Evolutionary conservation across 1,140 invertebrate species (phyloP).

Genomic region (Globodera ellingtonae): DNA sequence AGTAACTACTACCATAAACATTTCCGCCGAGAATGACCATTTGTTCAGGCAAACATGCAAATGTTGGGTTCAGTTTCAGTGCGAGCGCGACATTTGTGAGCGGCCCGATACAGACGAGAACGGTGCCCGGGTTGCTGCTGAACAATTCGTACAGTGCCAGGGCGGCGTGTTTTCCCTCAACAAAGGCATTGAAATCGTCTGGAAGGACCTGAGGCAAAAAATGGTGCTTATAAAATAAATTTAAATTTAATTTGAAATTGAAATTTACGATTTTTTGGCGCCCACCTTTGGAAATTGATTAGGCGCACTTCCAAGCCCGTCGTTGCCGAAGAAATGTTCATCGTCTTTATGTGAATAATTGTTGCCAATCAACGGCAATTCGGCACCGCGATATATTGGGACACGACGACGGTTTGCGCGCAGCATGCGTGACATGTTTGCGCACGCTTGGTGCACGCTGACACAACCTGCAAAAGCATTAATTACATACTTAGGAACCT

Average conservation of each 20-base stretch:
- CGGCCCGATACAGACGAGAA: slow-evolving; percentile 74
- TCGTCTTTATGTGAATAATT: slow-evolving; percentile 38
- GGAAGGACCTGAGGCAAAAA: slow-evolving; percentile 24
- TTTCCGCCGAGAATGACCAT: slow-evolving; percentile 80
- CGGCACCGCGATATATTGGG: slow-evolving; percentile 60
- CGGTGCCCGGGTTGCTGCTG: slow-evolving; percentile 69
- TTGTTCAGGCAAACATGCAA: slow-evolving; percentile 72
- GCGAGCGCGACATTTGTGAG: slow-evolving; percentile 79
- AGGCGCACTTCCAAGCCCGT: slow-evolving; percentile 60
- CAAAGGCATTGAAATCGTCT: slow-evolving; percentile 42
- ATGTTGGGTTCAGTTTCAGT: slow-evolving; percentile 73
- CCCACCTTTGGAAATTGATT: slow-evolving; percentile 50
- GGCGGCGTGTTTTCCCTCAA: slow-evolving; percentile 45
- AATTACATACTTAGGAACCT: too few relatives aligned
- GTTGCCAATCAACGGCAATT: slow-evolving; percentile 48
- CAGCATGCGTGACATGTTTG: slow-evolving; percentile 55
- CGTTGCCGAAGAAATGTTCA: slow-evolving; percentile 54
- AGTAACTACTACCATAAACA: too few relatives aligned
- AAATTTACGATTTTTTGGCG: slow-evolving; percentile 10
- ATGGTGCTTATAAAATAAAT: slow-evolving; percentile 11
- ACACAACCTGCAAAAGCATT: slow-evolving; percentile 47
- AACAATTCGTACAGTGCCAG: slow-evolving; percentile 65
- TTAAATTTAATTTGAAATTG: slow-evolving; percentile 1
- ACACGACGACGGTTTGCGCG: slow-evolving; percentile 47
- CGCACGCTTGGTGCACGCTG: slow-evolving; percentile 49